A percentile compares a stretch with the other conserved stretches of the same genome.
Evolutionary conservation across 1,140 invertebrate genomes (phyloP).

Genomic region (Theocolax elegans): DNA sequence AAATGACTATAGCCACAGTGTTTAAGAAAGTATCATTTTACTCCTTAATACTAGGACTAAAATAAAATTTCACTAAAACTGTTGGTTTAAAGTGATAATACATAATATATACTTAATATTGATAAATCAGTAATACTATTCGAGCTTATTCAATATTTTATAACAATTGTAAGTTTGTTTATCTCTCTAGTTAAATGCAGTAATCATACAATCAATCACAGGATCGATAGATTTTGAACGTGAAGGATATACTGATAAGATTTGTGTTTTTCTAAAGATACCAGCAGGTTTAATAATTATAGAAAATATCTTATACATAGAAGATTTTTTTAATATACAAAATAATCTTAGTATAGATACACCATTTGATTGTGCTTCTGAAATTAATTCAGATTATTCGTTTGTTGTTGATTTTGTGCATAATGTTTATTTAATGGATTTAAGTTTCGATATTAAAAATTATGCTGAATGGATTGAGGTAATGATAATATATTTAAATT

Average conservation of each 20-base stretch:
- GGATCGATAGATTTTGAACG: constrained; percentile 71
- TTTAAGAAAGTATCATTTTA: too few relatives aligned
- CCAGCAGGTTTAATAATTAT: constrained; percentile 69
- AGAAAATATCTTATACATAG: constrained; percentile 62
- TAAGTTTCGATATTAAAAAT: constrained; percentile 68
- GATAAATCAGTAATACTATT: too few relatives aligned
- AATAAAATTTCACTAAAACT: too few relatives aligned
- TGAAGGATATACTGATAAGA: constrained; percentile 66
- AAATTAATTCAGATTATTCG: constrained; percentile 72
- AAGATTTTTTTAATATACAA: constrained; percentile 74
- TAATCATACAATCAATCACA: constrained; percentile 67
- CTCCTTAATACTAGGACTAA: too few relatives aligned
- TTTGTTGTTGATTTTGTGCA: constrained; percentile 71
- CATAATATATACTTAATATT: too few relatives aligned
- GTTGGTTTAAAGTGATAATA: too few relatives aligned
- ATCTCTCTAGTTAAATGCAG: constrained; percentile 49
- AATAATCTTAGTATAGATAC: constrained; percentile 75
- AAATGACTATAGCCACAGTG: too few relatives aligned
- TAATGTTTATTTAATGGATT: constrained; percentile 67
- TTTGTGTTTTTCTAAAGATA: constrained; percentile 64
- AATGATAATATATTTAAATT: constrained; percentile 43
- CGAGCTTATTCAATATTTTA: too few relatives aligned
- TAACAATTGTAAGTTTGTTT: not conserved
- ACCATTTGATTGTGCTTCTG: constrained; percentile 70
- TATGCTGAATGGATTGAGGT: constrained; percentile 70